These are phyloP conservation scores for Taenioides sp. DNA, from an alignment of 2,797 vertebrate species.

Conservation along the genomic window DNA sequence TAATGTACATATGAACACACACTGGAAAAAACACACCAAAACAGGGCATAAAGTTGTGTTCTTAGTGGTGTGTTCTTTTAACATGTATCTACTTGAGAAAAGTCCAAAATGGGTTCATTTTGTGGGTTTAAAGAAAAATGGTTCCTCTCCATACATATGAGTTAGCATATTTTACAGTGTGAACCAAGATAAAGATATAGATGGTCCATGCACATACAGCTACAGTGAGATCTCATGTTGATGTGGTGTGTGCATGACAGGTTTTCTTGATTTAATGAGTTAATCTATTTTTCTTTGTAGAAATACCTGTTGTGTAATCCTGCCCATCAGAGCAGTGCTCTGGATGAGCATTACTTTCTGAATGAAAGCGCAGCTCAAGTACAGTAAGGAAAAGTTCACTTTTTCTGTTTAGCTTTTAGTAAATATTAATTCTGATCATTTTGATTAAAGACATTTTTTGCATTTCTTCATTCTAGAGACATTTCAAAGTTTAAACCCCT, in stretches of 20 bases:
- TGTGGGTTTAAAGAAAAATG: slow-evolving; percentile 39
- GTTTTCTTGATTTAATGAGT: not conserved
- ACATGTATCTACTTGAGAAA: slow-evolving; percentile 68
- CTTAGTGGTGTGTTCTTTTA: slow-evolving; percentile 71
- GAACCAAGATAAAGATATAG: not conserved
- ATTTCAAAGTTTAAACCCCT: slow-evolving; percentile 81
- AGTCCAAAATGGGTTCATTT: slow-evolving; percentile 60
- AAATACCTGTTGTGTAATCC: slow-evolving; percentile 83
- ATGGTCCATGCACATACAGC: not conserved
- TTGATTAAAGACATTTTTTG: not conserved
- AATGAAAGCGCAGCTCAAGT: slow-evolving; percentile 84
- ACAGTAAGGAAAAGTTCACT: slow-evolving; percentile 59
- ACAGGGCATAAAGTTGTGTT: slow-evolving; percentile 70
- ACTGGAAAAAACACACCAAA: slow-evolving; percentile 22
- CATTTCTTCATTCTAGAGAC: slow-evolving; percentile 63
- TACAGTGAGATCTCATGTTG: not conserved
- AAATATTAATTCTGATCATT: not conserved
- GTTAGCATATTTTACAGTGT: not conserved
- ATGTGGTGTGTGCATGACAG: not conserved
- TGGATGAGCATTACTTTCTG: slow-evolving; percentile 84
- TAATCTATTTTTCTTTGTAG: slow-evolving; percentile 46
- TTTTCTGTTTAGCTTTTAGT: not conserved
- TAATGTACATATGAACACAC: slow-evolving; percentile 25
- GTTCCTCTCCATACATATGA: not conserved
- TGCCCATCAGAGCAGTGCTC: slow-evolving; percentile 79